Conservation (phyloP, 2,113 vertebrate species). For the Axis porcinus region DNA sequence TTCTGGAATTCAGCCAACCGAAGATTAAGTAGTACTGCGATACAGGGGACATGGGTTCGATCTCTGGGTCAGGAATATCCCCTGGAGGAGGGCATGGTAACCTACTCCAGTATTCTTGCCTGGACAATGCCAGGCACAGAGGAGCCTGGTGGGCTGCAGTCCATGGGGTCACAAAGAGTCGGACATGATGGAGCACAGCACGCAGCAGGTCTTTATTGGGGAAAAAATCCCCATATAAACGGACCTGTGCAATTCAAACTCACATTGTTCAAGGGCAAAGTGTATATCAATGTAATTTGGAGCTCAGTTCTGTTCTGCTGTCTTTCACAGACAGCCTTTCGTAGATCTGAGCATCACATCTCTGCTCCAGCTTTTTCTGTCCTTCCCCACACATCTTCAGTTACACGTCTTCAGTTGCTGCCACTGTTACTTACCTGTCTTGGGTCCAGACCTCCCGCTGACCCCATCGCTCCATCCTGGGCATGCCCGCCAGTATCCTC, state of each 20-base stretch:
- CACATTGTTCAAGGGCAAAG: not conserved
- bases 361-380: not conserved
- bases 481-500: fast-evolving
- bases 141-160: not conserved
- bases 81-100: not conserved
- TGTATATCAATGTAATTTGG: not conserved
- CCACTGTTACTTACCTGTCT: not conserved
- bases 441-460: not conserved
- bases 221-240: not conserved
- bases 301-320: not conserved
- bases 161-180: not conserved
- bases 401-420: not conserved
- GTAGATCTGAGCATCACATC: not conserved
- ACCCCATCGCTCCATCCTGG: not conserved
- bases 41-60: not conserved
- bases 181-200: not conserved
- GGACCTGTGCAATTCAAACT: not conserved
- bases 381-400: not conserved
- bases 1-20: not conserved
- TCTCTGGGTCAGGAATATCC: not conserved
- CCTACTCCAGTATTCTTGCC: not conserved
- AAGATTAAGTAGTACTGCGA: not conserved
- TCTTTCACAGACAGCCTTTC: not conserved
- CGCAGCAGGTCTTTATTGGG: not conserved
- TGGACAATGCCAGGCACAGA: not conserved